These are phyloP conservation scores for Oxygymnocypris stewartii DNA, from an alignment of 2,113 vertebrate species.

Conservation along the genomic window DNA sequence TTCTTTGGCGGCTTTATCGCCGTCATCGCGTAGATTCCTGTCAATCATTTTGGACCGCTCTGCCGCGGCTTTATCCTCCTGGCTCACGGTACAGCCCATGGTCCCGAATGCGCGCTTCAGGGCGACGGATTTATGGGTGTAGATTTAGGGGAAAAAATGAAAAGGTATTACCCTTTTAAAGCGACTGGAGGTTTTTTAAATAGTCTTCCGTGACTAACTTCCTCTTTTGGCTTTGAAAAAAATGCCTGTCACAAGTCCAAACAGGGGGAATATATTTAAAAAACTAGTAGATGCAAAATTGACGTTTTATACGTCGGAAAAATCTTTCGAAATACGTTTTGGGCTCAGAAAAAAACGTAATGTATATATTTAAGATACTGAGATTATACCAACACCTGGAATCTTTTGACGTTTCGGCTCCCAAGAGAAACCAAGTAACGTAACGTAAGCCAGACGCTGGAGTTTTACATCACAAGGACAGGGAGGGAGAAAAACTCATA, in stretches of 20 bases:
- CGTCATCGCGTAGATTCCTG: slow-evolving; percentile 90
- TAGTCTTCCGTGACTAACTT: slow-evolving; percentile 61
- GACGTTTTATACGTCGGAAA: not conserved
- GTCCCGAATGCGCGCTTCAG: slow-evolving; percentile 82
- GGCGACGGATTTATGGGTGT: slow-evolving; percentile 64
- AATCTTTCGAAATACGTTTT: not conserved
- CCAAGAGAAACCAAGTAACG: slow-evolving; percentile 27
- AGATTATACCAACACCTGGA: not conserved
- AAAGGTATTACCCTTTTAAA: slow-evolving; percentile 20
- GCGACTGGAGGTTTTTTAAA: not conserved
- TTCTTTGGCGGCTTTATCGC: slow-evolving; percentile 92
- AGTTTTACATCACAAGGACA: slow-evolving; percentile 48
- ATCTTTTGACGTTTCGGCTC: slow-evolving; percentile 17
- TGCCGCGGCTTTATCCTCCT: slow-evolving; percentile 92
- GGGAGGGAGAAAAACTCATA: not conserved
- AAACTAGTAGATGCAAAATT: not conserved
- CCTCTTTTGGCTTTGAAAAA: slow-evolving; percentile 58
- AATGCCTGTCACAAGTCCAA: slow-evolving; percentile 36
- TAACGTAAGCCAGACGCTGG: not conserved
- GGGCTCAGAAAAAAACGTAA: not conserved
- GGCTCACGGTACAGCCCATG: slow-evolving; percentile 94
- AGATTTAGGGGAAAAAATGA: slow-evolving; percentile 32
- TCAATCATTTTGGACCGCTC: slow-evolving; percentile 94
- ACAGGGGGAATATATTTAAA: not conserved
- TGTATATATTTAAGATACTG: not conserved